These are phyloP conservation scores for Aporrectodea caliginosa DNA, from an alignment of 1,140 invertebrate species.

Conservation along the genomic window DNA sequence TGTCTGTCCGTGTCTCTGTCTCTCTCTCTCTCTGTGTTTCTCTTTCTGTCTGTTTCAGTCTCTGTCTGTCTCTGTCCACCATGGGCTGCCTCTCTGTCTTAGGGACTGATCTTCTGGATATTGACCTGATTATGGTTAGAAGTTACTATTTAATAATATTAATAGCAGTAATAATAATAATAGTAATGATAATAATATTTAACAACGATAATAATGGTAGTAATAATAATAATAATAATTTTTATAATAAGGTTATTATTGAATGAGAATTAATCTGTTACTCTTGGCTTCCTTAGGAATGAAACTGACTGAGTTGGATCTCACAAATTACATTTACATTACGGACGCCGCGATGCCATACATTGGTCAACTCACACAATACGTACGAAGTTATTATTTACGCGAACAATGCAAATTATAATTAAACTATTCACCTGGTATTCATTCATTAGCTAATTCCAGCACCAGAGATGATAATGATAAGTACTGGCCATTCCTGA, in stretches of 20 bases:
- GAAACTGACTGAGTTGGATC: conserved; percentile 38
- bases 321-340: conserved; percentile 46
- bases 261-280: too few relatives aligned
- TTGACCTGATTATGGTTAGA: not conserved
- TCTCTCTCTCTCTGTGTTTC: too few relatives aligned
- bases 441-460: not conserved
- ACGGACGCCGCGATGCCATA: conserved; percentile 41
- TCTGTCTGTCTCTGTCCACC: too few relatives aligned
- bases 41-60: too few relatives aligned
- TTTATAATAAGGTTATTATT: not conserved
- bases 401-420: conserved; percentile 16
- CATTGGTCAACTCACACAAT: conserved; percentile 40
- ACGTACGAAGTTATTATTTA: conserved; percentile 8
- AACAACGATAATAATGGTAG: too few relatives aligned
- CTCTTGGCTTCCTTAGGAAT: conserved; percentile 36
- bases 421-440: not conserved
- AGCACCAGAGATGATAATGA: not conserved
- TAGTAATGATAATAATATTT: not conserved
- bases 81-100: too few relatives aligned
- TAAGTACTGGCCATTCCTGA: not conserved
- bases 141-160: not conserved
- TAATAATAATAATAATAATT: too few relatives aligned
- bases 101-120: not conserved
- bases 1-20: too few relatives aligned
- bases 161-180: not conserved